phyloP scores from a whole-genome alignment of 2,113 vertebrate species.

The Okapia johnstoni region DNA sequence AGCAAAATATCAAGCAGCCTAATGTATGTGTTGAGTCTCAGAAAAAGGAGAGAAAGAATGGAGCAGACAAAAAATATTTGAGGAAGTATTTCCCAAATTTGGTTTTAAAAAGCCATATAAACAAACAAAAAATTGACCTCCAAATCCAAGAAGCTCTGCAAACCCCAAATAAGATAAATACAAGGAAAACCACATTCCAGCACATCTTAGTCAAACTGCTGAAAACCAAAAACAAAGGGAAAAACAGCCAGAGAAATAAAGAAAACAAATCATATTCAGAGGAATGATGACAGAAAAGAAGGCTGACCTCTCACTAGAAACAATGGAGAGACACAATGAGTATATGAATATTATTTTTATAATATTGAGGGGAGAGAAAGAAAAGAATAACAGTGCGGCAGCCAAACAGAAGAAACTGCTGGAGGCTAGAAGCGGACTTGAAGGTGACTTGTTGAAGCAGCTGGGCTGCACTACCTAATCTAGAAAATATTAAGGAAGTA shows the following conservation, averaged over 20 bases:
- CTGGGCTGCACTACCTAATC: too few species aligned
- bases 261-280: not conserved
- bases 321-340: not conserved
- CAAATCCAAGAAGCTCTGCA: not conserved
- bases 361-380: not conserved
- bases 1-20: not conserved
- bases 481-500: not conserved
- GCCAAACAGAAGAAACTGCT: not conserved
- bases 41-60: not conserved
- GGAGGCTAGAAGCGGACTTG: not conserved
- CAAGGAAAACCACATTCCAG: not conserved
- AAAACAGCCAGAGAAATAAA: not conserved
- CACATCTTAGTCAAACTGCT: not conserved
- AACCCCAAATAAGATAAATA: not conserved
- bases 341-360: not conserved
- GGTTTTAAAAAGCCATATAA: not conserved
- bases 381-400: not conserved
- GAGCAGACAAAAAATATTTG: not conserved
- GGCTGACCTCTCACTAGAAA: not conserved
- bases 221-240: not conserved
- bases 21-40: not conserved
- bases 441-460: not conserved
- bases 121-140: not conserved
- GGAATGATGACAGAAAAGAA: not conserved
- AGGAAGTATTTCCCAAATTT: conserved; percentile 5